Conservation (phyloP, 2,797 vertebrate genomes). For the Sebastes alutus region DNA sequence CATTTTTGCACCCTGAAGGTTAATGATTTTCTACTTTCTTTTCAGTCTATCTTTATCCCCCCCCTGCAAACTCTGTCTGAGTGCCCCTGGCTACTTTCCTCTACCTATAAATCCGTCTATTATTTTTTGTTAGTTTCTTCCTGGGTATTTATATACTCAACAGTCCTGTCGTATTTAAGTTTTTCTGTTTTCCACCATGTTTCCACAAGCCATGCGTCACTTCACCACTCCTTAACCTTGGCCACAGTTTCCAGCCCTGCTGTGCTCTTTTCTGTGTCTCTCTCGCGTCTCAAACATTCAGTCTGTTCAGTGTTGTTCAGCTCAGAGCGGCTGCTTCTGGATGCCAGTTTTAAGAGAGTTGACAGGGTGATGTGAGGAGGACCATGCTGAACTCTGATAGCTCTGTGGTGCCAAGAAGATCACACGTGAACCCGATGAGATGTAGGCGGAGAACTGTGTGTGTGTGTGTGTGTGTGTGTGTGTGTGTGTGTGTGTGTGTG, state of each 20-base stretch:
- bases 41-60: slow-evolving; percentile 7
- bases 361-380: slow-evolving; percentile 5
- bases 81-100: slow-evolving; percentile 8
- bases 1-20: slow-evolving; percentile 19
- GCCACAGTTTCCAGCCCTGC: background rate
- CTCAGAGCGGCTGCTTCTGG: slow-evolving; percentile 1
- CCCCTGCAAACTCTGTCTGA: background rate
- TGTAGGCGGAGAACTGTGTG: background rate
- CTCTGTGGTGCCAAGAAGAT: background rate
- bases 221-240: slow-evolving; percentile 4
- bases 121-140: slow-evolving; percentile 2
- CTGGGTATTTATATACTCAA: slow-evolving; percentile 1
- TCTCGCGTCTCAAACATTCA: background rate
- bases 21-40: slow-evolving; percentile 24
- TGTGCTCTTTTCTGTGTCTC: background rate
- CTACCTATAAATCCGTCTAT: background rate
- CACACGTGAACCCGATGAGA: background rate
- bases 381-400: background rate
- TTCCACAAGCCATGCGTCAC: slow-evolving; percentile 10
- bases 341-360: background rate
- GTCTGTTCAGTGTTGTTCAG: background rate
- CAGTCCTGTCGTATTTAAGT: slow-evolving; percentile 4
- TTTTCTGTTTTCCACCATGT: background rate
- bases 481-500: background rate
- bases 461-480: background rate